These are phyloP conservation scores for Thomomys bottae DNA, from an alignment of 2,113 vertebrate genomes.

Conservation along the genomic window DNA sequence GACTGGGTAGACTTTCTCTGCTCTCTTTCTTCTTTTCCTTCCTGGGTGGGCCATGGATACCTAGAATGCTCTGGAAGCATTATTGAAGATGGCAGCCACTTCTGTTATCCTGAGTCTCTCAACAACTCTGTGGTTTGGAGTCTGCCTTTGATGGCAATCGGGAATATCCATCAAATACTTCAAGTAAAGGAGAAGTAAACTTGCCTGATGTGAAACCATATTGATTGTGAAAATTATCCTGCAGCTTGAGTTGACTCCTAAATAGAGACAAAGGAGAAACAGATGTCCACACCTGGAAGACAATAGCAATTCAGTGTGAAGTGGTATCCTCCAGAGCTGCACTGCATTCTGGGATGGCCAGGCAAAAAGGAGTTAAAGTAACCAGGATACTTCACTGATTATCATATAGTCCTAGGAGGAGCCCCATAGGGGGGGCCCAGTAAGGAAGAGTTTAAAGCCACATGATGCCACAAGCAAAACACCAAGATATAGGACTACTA, in stretches of 20 bases:
- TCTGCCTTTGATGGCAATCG: not conserved
- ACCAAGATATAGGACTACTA: not conserved
- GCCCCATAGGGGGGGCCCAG: no score
- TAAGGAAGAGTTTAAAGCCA: not conserved
- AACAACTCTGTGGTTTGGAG: not conserved
- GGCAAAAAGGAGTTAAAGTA: not conserved
- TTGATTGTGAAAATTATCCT: not conserved
- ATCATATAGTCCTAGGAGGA: not conserved
- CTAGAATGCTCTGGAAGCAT: not conserved
- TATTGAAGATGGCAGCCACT: not conserved
- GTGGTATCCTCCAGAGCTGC: not conserved
- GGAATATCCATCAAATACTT: not conserved
- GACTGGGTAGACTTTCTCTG: accelerated
- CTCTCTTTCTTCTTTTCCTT: not conserved
- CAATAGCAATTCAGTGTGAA: not conserved
- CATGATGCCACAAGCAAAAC: not conserved
- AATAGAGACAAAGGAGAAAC: not conserved
- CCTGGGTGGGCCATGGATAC: not conserved
- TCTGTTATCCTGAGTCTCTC: not conserved
- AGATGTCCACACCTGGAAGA: not conserved
- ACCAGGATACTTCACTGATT: not conserved
- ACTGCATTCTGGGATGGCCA: not conserved
- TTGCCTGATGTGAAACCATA: not conserved
- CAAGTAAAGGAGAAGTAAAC: not conserved
- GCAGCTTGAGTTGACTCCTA: not conserved